Conservation (phyloP, 1,140 invertebrate species). For the Scaptomyza hsui region DNA sequence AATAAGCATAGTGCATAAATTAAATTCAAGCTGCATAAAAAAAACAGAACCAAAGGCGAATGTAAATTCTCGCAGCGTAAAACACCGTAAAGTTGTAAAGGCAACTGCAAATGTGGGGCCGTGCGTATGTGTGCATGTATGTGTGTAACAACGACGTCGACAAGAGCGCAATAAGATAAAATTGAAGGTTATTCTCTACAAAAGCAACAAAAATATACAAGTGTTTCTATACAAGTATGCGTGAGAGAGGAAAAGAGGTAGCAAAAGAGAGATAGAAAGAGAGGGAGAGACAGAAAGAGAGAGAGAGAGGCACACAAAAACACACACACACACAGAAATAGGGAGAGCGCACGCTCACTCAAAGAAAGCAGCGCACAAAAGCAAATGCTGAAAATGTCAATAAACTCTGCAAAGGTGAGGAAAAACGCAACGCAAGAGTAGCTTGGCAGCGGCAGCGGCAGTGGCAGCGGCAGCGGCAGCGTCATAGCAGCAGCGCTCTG, state of each 20-base stretch:
- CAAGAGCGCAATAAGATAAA: slow-evolving; percentile 75
- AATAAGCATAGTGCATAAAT: slow-evolving; percentile 44
- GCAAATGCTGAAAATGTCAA: slow-evolving; percentile 80
- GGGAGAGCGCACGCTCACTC: slow-evolving; percentile 61
- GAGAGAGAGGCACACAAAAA: slow-evolving; percentile 44
- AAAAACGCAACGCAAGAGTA: slow-evolving; percentile 77
- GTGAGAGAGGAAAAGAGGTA: slow-evolving; percentile 7
- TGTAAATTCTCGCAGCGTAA: slow-evolving; percentile 43
- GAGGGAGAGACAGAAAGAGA: slow-evolving; percentile 28
- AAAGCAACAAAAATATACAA: slow-evolving; percentile 73
- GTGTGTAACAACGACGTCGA: slow-evolving; percentile 33
- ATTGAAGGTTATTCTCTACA: slow-evolving; percentile 77
- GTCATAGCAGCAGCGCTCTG: slow-evolving; percentile 20
- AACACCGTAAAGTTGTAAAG: slow-evolving; percentile 42
- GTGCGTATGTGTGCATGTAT: slow-evolving; percentile 14
- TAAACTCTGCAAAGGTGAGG: slow-evolving; percentile 82
- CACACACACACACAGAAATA: slow-evolving; percentile 33
- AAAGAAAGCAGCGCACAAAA: slow-evolving; percentile 78
- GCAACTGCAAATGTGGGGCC: slow-evolving; percentile 31
- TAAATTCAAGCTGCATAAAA: slow-evolving; percentile 33
- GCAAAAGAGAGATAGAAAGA: slow-evolving; percentile 20
- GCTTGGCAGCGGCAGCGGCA: slow-evolving; percentile 31
- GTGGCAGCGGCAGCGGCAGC: slow-evolving; percentile 11
- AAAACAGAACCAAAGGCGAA: slow-evolving; percentile 44
- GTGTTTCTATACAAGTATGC: slow-evolving; percentile 44